Evolutionary conservation across 2,113 vertebrate genomes (phyloP), one percentile per base, ranked within the genome.

Genomic region (Bungarus multicinctus): DNA sequence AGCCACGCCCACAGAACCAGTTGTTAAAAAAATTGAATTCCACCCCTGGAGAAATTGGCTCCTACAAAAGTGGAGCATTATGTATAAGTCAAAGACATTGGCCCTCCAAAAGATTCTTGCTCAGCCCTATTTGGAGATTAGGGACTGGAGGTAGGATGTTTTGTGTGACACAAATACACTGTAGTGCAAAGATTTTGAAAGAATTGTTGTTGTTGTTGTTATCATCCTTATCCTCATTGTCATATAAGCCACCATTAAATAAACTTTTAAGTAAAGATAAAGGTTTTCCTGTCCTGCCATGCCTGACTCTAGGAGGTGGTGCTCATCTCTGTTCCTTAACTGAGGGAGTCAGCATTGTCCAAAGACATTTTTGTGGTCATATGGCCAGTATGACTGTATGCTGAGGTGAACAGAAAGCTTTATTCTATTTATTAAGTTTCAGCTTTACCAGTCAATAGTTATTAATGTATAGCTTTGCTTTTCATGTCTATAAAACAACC

Each of bases 401-500:
- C 60, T 4, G 4, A 69, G 30, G 0, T n/a, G 30, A 30, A 69
- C 3, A 64, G 12, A 64, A n/a, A n/a, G 30, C 27, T 94, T 90
- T 39, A 81, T 39, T 39, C 91, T 2, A 54, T 74, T 93, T 95
- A 8, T 94, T 91, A 55, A 57, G 30, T 55, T 22, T 1, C 1
- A 39, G 23, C 74, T 69, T 9, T 89, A 57, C 34, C 43, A 34
- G 53, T 55, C 85, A 58, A 45, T 52, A 45, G 47, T 88, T 50
- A 85, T 88, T 85, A 22, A n/a, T 43, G 22, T 94, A 88, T 64
- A 89, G 18, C 93, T 85, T 47, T 89, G 2, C 27, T 57, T 81
- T 93, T 94, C 2, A 54, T 90, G 39, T n/a, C 92, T 45, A 55
- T 30, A 93, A 45, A 14, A 93, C 52, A 43, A 90, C 93, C 52